phyloP scores from a whole-genome alignment of 2,888 invertebrate species.

The Tetragnatha montana region DNA sequence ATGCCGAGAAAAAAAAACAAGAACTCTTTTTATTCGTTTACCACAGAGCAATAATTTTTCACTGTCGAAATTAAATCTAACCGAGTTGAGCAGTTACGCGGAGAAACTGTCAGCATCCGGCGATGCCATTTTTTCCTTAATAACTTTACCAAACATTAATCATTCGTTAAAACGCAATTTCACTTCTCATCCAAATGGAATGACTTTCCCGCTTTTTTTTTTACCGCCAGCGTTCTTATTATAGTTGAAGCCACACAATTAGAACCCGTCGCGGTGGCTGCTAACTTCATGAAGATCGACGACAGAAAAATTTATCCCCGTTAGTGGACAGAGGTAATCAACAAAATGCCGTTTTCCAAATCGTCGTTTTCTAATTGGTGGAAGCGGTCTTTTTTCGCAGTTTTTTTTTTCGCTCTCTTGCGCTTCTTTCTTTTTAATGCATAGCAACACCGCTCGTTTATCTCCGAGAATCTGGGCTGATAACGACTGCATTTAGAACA shows the following conservation, averaged over 20 bases:
- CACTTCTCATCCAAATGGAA: conserved; percentile 61
- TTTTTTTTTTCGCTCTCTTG: conserved; percentile 31
- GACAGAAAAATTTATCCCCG: conserved; percentile 64
- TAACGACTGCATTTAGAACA: conserved; percentile 69
- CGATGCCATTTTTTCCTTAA: conserved; percentile 66
- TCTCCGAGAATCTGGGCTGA: conserved; percentile 64
- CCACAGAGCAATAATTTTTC: conserved; percentile 58
- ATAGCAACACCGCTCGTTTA: conserved; percentile 62
- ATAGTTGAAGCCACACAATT: conserved; percentile 63
- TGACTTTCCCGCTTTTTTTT: conserved; percentile 45
- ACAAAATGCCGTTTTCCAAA: conserved; percentile 70
- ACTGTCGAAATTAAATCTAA: conserved; percentile 69
- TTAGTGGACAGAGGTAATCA: conserved; percentile 71
- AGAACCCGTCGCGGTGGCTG: conserved; percentile 63
- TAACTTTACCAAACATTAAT: conserved; percentile 70
- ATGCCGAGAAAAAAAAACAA: conserved; percentile 12
- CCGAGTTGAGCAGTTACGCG: conserved; percentile 48
- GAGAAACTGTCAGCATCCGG: conserved; percentile 40
- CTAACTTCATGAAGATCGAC: conserved; percentile 70
- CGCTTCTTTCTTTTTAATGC: conserved; percentile 42
- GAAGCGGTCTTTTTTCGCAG: conserved; percentile 30
- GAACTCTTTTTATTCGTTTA: conserved; percentile 52
- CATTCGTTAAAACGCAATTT: conserved; percentile 67
- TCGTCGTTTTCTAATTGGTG: conserved; percentile 70
- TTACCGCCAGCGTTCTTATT: conserved; percentile 48